Evolutionary conservation across 1,140 invertebrate species (phyloP).

Genomic region (Drosophila guanche): DNA sequence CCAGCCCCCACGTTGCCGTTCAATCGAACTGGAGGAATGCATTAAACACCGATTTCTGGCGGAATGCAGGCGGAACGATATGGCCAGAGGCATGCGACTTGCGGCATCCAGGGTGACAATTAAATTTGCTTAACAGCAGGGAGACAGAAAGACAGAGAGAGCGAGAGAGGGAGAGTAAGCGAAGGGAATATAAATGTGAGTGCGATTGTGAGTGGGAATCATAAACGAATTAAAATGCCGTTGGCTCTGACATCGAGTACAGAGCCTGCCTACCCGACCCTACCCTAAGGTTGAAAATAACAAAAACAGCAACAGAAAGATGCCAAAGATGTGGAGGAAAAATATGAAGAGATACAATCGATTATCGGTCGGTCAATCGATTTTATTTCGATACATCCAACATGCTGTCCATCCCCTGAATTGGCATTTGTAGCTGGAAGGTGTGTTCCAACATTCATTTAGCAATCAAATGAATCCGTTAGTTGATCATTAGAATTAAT

Average conservation of each 20-base stretch:
- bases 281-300: not conserved
- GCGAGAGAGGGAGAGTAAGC: not conserved
- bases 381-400: no score
- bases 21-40: slow-evolving; percentile 12
- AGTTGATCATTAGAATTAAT: no score
- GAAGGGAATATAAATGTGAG: not conserved
- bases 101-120: slow-evolving; percentile 58
- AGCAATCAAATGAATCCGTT: no score
- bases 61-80: slow-evolving; percentile 37
- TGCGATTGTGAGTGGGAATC: not conserved
- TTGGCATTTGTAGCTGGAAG: no score
- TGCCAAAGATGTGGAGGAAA: no score
- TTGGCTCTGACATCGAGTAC: slow-evolving; percentile 52
- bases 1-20: no score
- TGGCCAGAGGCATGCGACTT: slow-evolving; percentile 12
- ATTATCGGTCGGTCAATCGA: no score
- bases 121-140: slow-evolving; percentile 65
- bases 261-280: slow-evolving; percentile 7
- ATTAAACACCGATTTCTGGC: slow-evolving; percentile 64
- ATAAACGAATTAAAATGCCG: slow-evolving; percentile 78
- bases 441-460: no score
- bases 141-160: slow-evolving; percentile 7
- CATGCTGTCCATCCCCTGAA: no score
- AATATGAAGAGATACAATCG: no score
- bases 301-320: slow-evolving; percentile 1